Percentiles rank a stretch among this genome's conserved stretches.
Conservation (phyloP, 2,113 vertebrate genomes). For the Egretta garzetta region DNA sequence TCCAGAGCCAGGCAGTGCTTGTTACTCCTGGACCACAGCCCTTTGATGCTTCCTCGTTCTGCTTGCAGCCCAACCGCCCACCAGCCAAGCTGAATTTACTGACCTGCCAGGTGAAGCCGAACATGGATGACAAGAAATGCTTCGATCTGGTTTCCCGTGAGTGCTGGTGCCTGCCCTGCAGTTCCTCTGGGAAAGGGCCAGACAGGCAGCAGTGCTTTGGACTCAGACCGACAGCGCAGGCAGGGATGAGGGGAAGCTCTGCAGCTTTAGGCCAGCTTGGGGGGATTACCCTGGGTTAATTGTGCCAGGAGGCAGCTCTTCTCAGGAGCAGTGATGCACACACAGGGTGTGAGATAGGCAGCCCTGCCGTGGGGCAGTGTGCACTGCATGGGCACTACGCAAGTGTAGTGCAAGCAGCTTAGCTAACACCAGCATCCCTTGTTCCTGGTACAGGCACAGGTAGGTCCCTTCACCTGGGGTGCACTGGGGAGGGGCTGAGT, state of each 20-base stretch:
- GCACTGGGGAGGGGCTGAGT: not conserved
- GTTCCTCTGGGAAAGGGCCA: not conserved
- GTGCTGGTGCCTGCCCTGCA: not conserved
- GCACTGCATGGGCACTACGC: accelerated
- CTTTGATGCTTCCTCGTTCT: not conserved
- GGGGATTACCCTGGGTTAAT: not conserved
- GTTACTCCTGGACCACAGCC: not conserved
- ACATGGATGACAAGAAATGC: slow-evolving; percentile 75
- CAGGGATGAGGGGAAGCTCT: not conserved
- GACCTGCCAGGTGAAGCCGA: slow-evolving; percentile 79
- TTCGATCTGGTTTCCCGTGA: slow-evolving; percentile 78
- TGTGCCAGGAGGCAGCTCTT: not conserved
- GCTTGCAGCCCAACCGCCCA: slow-evolving; percentile 62
- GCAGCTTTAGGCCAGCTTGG: not conserved
- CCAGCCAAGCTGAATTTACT: slow-evolving; percentile 77
- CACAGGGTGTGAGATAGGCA: not conserved
- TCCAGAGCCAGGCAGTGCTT: not conserved
- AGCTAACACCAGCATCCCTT: not conserved
- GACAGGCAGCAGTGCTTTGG: not conserved
- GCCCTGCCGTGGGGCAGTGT: not conserved
- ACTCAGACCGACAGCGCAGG: accelerated
- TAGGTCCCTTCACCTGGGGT: not conserved
- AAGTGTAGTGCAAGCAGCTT: not conserved
- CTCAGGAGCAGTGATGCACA: not conserved
- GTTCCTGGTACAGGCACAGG: not conserved